Base-by-base conservation (phyloP, 2,888 invertebrate species). In the Ptilodon capucinus region DNA sequence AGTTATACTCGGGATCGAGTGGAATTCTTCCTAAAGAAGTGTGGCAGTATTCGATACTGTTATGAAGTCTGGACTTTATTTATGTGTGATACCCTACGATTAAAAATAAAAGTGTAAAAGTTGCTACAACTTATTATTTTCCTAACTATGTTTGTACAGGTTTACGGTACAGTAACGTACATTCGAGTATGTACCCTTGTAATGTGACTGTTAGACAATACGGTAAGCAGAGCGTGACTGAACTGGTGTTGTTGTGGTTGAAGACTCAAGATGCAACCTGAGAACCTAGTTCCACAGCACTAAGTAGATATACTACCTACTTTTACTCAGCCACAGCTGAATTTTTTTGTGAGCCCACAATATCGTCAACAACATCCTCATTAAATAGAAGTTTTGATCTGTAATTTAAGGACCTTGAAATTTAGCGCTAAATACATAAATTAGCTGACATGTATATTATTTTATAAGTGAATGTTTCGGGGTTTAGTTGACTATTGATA, bases 201-300 rank as follows among this genome's bases (percentile, higher is more conserved):
- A 35, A 18, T 17, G 17, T 11, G 35, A 19, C 11, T 30, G 16
- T 35, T 28, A 17, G 36, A 68, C 66, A 72, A 73, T 65, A 49
- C 44, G 57, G 45, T 64, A 69, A 76, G 56, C 76, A 78, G 82
- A 79, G 79, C 82, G 67, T 72, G 60, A 69, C 71, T 18, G 44
- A 75, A 76, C 80, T 61, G 58, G 83, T 71, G 48, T 48, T 59
- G 56, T 60, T 51, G 48, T 61, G 52, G 55, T 49, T 57, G 48
- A 58, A 57, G 57, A 52, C 42, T 56, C 53, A 55, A 60, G 54
- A 57, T 59, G 76, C 60, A 76, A 79, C 60, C 46, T 64, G 78
- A 80, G 71, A 72, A 61, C 55, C 60, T 55, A 36, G 58, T 57
- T 62, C 49, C 42, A 40, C 42, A 47, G 43, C 40, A 42, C 36